Base-by-base conservation (phyloP, 2,797 vertebrate species). In the Numenius phaeopus region DNA sequence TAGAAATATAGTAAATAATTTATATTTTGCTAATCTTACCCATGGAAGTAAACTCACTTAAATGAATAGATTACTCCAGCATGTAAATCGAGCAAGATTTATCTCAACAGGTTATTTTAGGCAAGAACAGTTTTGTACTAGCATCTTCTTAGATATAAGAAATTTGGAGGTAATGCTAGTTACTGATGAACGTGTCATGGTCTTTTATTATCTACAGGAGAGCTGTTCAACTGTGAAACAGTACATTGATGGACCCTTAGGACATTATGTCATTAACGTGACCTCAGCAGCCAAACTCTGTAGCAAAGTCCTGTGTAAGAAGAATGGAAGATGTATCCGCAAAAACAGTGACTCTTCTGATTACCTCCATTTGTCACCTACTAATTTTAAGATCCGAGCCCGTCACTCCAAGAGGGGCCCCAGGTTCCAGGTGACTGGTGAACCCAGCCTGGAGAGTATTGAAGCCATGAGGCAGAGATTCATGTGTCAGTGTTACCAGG, bases 231-330 rank as follows among this genome's bases (percentile, higher is more conserved):
- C 97, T 2, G 98, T 99, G 94, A 99, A 99, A 97, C 95, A 89
- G 24, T 99, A 99, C 92, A 98, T 99, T 8, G 98, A 99, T 0
- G 99, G 99, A 10, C 97, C 98, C 6, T 95, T 99, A 89, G 99
- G 99, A 52, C 99, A 98, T 90, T 99, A 99, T 1, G 94, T 99
- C 90, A 98, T 99, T 73, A 99, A 99, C 11, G 99, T 99, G 73
- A 99, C 99, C 23, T 98, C 98, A 18, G 99, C 99, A 7, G 98
- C 99, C 64, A 99, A 99, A 78, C 98, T 99, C 86, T 99, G 99
- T 72, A 99, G 99, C 95, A 98, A 99, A 84, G 98, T 98, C 6
- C 96, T 99, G 39, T 99, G 99, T 92, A 98, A 98, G 97, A 99
- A 98, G 94, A 99, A 99, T 1, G 99, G 99, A 76, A 98, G 98